phyloP scores from a whole-genome alignment of 2,797 vertebrate species.

The Chiloscyllium punctatum region DNA sequence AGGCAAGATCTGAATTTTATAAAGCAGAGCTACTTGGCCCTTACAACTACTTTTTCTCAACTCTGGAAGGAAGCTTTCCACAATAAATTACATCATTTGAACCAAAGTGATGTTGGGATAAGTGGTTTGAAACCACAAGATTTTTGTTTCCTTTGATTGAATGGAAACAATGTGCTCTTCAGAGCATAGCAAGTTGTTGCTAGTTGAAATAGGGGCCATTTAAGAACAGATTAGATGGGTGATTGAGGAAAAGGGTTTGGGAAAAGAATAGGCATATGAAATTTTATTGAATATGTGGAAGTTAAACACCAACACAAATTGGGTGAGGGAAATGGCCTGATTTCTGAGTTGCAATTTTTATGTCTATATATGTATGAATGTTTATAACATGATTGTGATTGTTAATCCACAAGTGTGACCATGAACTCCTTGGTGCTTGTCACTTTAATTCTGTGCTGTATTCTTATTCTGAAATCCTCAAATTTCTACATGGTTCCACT shows the following conservation, averaged over 20 bases:
- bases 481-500: not conserved
- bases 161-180: not conserved
- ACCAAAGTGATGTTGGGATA: not conserved
- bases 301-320: not conserved
- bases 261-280: no score
- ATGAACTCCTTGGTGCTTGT: not conserved
- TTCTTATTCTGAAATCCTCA: not conserved
- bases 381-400: no score
- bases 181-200: not conserved
- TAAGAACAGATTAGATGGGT: not conserved
- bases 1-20: not conserved
- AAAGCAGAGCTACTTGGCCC: not conserved
- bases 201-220: not conserved
- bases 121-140: not conserved
- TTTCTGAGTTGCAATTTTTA: not conserved
- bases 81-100: slow-evolving; percentile 8
- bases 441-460: not conserved
- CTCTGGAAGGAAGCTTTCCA: not conserved
- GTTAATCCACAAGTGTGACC: not conserved
- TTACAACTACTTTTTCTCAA: not conserved
- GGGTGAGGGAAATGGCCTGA: not conserved
- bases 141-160: not conserved
- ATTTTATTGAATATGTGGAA: not conserved
- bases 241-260: not conserved
- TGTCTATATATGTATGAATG: not conserved